These are phyloP conservation scores for Bombycilla garrulus DNA, from an alignment of 2,113 vertebrate species.

Conservation along the genomic window DNA sequence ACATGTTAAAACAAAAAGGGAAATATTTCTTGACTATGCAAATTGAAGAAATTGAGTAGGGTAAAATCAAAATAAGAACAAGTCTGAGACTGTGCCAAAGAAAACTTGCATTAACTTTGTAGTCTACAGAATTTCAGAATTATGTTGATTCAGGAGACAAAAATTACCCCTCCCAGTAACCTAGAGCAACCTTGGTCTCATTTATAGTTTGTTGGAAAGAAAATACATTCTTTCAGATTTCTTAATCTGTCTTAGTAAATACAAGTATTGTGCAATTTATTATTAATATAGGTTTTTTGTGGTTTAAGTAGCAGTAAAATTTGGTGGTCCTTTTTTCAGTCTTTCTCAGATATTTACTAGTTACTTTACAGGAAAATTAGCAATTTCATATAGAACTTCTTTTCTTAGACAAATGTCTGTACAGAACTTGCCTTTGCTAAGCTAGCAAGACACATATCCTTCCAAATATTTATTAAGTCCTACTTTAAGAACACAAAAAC, in stretches of 20 bases:
- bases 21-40: constrained; percentile 40
- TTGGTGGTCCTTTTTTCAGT: neutral
- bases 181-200: neutral
- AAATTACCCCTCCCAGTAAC: constrained; percentile 40
- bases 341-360: neutral
- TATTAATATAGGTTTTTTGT: neutral
- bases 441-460: neutral
- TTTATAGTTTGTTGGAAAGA: constrained; percentile 22
- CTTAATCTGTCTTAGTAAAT: neutral
- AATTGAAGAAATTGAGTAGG: constrained; percentile 11
- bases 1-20: neutral
- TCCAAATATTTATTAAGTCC: neutral
- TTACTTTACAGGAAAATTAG: neutral
- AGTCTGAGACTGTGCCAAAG: constrained; percentile 8
- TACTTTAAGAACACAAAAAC: neutral
- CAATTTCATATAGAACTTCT: neutral
- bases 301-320: neutral
- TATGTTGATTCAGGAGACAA: constrained; percentile 32
- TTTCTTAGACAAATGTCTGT: neutral
- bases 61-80: constrained; percentile 34
- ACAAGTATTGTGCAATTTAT: neutral
- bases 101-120: constrained; percentile 10
- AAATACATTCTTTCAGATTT: constrained; percentile 27
- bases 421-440: neutral
- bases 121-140: constrained; percentile 37